Evolutionary conservation across 2,888 invertebrate species (phyloP).

Genomic region (Plemyria rubiginata): DNA sequence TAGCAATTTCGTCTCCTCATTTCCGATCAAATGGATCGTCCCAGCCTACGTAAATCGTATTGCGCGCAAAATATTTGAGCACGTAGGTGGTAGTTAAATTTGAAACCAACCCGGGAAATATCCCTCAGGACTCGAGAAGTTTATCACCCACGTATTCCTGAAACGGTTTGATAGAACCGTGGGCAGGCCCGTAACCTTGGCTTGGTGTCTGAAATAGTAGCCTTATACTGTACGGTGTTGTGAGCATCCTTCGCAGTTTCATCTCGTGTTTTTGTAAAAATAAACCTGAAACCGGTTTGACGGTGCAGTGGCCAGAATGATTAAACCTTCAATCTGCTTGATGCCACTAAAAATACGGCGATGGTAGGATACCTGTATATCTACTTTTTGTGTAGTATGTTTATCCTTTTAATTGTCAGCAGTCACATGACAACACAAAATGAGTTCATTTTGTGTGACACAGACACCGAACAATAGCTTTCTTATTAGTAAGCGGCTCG

Average conservation of each 20-base stretch:
- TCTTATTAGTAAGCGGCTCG: constrained; percentile 58
- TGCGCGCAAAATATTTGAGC: constrained; percentile 54
- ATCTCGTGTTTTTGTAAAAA: constrained; percentile 55
- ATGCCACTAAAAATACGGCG: constrained; percentile 64
- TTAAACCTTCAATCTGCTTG: constrained; percentile 68
- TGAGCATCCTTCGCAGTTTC: constrained; percentile 57
- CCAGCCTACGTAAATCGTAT: constrained; percentile 55
- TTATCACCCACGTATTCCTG: constrained; percentile 47
- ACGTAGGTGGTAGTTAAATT: constrained; percentile 58
- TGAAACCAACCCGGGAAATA: constrained; percentile 42
- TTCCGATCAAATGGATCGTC: constrained; percentile 39
- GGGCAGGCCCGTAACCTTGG: constrained; percentile 40
- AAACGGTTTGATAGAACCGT: constrained; percentile 44
- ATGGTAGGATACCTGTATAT: constrained; percentile 19
- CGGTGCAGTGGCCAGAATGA: constrained; percentile 69
- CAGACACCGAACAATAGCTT: constrained; percentile 57
- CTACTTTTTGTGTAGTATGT: constrained; percentile 31
- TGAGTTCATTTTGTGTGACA: constrained; percentile 45
- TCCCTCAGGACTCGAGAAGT: constrained; percentile 50
- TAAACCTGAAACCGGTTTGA: constrained; percentile 69
- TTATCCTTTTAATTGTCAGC: constrained; percentile 44
- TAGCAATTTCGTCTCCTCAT: constrained; percentile 56
- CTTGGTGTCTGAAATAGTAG: constrained; percentile 46
- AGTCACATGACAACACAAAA: constrained; percentile 42
- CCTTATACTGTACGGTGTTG: constrained; percentile 49